Conservation (phyloP, 2,888 invertebrate genomes). For the Sesia apiformis region DNA sequence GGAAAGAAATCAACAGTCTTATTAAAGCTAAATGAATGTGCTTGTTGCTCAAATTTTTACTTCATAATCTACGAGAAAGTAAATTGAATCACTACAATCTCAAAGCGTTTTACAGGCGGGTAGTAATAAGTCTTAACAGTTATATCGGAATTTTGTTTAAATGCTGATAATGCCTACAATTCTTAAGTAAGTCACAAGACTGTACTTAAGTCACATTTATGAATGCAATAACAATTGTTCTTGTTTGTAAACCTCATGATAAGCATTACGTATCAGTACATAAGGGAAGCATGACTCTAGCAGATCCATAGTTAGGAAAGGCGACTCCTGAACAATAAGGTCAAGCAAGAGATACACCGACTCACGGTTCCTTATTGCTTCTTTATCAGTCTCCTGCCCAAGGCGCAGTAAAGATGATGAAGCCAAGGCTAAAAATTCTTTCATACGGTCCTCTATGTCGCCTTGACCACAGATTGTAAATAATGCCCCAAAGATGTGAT, state of each 20-base stretch:
- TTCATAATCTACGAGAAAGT: background rate
- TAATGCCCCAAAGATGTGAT: constrained; percentile 95
- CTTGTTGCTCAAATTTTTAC: too few relatives aligned
- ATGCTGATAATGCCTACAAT: background rate
- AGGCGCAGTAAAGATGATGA: constrained; percentile 95
- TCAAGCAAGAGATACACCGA: constrained; percentile 97
- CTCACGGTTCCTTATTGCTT: constrained; percentile 94
- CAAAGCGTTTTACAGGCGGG: constrained; percentile 10
- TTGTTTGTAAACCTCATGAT: constrained; percentile 95
- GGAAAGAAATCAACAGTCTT: too few relatives aligned
- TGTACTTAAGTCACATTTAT: constrained; percentile 23
- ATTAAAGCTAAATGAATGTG: too few relatives aligned
- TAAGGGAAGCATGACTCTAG: constrained; percentile 99
- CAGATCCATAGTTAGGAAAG: constrained; percentile 98
- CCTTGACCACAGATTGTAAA: constrained; percentile 97
- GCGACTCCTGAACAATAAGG: constrained; percentile 98
- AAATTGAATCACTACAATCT: constrained; percentile 6
- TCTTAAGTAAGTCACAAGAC: constrained; percentile 4
- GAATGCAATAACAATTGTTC: constrained; percentile 79
- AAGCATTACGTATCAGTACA: constrained; percentile 97
- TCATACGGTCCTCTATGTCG: constrained; percentile 98
- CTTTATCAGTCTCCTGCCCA: constrained; percentile 96
- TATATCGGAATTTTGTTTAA: background rate
- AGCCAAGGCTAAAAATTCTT: constrained; percentile 94
- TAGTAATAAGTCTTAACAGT: background rate